Conservation (phyloP, 2,113 vertebrate genomes). For the Dasyprocta punctata region DNA sequence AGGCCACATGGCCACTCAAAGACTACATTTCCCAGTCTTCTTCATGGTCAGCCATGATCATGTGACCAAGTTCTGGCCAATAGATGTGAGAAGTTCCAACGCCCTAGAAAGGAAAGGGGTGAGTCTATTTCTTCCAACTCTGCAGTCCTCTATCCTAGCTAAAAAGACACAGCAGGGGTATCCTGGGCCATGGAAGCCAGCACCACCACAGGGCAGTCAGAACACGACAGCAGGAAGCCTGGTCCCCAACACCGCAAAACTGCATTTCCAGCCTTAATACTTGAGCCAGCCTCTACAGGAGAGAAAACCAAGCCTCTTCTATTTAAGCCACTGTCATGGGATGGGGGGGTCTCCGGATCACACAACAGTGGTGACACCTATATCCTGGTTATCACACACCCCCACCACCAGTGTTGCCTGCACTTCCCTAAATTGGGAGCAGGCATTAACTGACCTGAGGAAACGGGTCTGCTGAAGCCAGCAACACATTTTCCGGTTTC, state of each 20-base stretch:
- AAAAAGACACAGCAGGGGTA: background rate
- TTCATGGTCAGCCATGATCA: background rate
- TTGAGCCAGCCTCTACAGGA: background rate
- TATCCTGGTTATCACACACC: background rate
- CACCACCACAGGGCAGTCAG: background rate
- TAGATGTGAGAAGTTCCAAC: background rate
- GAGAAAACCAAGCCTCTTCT: background rate
- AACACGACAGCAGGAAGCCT: no score
- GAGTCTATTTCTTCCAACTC: background rate
- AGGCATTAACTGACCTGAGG: slow-evolving; percentile 86
- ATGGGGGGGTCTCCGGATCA: background rate
- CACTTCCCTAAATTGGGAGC: background rate
- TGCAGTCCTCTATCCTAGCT: background rate
- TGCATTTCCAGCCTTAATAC: background rate
- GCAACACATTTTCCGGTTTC: slow-evolving; percentile 95
- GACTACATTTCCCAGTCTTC: slow-evolving; percentile 43
- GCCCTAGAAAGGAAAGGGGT: background rate
- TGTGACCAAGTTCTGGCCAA: background rate
- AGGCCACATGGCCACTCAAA: no score
- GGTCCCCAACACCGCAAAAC: accelerated
- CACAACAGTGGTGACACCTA: background rate
- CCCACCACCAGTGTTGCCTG: background rate
- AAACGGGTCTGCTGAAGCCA: slow-evolving; percentile 93
- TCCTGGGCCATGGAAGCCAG: background rate
- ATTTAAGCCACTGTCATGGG: background rate